Conservation (phyloP, 2,888 invertebrate genomes). For the Abrostola triplasia region DNA sequence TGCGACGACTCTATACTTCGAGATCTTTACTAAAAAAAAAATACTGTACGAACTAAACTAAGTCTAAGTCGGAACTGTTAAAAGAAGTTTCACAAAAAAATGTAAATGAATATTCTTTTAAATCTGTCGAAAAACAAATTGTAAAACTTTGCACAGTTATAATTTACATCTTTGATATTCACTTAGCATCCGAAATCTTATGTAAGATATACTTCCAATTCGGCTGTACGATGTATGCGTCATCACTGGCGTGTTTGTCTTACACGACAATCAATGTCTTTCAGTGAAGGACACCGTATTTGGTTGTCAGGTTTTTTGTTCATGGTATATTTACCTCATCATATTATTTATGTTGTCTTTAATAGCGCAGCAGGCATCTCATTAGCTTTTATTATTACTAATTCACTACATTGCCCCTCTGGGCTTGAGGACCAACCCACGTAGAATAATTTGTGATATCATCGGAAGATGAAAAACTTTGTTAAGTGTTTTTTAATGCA, state of each 20-base stretch:
- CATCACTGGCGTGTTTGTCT: background rate
- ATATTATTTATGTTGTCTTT: background rate
- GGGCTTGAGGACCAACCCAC: no score
- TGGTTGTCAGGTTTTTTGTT: constrained; percentile 1
- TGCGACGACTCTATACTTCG: no score
- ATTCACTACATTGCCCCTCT: no score
- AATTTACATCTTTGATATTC: constrained; percentile 1
- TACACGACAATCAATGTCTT: constrained; percentile 34
- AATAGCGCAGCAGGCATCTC: no score
- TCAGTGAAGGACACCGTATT: constrained; percentile 18
- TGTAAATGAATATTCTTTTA: background rate
- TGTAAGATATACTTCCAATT: constrained; percentile 16
- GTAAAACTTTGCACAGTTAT: background rate
- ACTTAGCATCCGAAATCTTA: constrained; percentile 23
- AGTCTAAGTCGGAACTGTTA: no score
- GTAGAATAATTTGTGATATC: no score
- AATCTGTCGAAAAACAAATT: background rate
- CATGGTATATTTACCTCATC: background rate
- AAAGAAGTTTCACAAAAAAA: no score
- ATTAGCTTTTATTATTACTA: no score
- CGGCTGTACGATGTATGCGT: constrained; percentile 19
- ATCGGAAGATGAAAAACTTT: no score
- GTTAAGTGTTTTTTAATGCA: no score
- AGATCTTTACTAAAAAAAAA: no score
- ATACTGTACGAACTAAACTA: no score